These are phyloP conservation scores for Crambe crambe DNA, from an alignment of 37 sponge, comb jelly and placozoan species.

Conservation along the genomic window DNA sequence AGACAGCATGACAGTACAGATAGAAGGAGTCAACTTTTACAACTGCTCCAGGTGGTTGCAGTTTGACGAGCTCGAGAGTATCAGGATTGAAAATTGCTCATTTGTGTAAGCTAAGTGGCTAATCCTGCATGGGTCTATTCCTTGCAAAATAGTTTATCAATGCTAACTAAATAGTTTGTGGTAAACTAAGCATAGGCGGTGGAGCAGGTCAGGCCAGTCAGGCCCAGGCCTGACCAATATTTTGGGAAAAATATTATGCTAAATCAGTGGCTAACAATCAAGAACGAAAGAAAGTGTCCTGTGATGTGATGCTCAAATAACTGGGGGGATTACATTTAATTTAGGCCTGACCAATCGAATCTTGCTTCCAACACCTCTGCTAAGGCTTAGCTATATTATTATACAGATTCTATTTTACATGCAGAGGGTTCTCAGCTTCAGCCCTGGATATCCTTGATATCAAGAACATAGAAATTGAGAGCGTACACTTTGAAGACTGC, in stretches of 20 bases:
- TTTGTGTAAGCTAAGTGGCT: constrained; percentile 32
- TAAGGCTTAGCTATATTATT: neutral
- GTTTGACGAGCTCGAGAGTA: constrained; percentile 27
- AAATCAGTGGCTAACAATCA: too few species aligned
- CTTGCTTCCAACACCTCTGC: neutral
- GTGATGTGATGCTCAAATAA: too few species aligned
- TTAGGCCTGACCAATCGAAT: too few species aligned
- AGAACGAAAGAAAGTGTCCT: too few species aligned
- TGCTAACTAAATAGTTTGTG: too few species aligned
- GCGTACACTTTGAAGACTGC: constrained; percentile 23
- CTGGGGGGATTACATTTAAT: too few species aligned
- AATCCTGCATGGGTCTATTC: neutral
- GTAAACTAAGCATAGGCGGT: too few species aligned
- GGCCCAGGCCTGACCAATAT: too few species aligned
- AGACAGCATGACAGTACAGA: neutral
- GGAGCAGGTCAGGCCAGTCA: too few species aligned
- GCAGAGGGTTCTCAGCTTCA: constrained; percentile 31
- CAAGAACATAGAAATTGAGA: neutral
- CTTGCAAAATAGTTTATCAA: neutral
- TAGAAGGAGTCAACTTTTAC: constrained; percentile 33
- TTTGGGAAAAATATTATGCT: too few species aligned
- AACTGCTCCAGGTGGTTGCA: constrained; percentile 20
- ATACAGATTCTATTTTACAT: too few species aligned
- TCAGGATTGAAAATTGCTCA: constrained; percentile 38
- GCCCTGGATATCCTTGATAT: constrained; percentile 47